Evolutionary conservation across 2,113 vertebrate genomes (phyloP), one percentile per base, ranked within the genome.

Genomic region (Suricata suricatta): DNA sequence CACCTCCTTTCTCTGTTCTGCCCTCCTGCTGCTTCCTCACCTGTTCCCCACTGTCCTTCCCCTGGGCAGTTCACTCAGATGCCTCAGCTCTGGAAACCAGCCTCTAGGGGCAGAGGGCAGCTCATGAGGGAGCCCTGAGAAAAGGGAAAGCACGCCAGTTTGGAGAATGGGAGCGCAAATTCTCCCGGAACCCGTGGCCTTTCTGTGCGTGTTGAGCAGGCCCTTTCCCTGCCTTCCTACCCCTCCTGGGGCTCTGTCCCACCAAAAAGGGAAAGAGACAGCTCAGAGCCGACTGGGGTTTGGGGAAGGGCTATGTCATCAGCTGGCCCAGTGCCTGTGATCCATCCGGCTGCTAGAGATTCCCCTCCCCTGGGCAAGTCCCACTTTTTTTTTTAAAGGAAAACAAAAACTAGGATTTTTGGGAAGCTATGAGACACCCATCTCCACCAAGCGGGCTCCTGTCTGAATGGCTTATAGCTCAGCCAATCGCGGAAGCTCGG

Each of bases 391-490:
- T 95, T 93, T 77, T 17, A n/a, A 96, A 97, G 81, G 63, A 90
- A 96, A 90, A 97, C 54, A 94, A 96, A 96, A 96, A 92, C 44
- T 71, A 83, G 95, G 60, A 69, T 95, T 97, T 94, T 98, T 84
- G 92, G 97, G 96, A 98, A 98, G 96, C 88, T 88, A 68, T 98
- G 97, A 97, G 90, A 97, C 92, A 98, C 74, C 50, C 91, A 60
- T 97, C 77, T 83, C 83, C 72, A 95, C 72, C 41, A 52, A 72
- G 80, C 79, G 52, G 93, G 84, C 95, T 93, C 44, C 60, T 7
- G 72, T 60, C 94, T 98, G 97, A 98, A 96, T 98, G 97, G 96
- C 97, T 98, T 96, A 95, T 66, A 47, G 72, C 94, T 86, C 91
- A 93, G 97, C 97, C 98, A 98, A 98, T 98, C 94, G 5, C 68